Evolutionary conservation across 2,113 vertebrate species (phyloP).

Genomic region (Misgurnus anguillicaudatus): DNA sequence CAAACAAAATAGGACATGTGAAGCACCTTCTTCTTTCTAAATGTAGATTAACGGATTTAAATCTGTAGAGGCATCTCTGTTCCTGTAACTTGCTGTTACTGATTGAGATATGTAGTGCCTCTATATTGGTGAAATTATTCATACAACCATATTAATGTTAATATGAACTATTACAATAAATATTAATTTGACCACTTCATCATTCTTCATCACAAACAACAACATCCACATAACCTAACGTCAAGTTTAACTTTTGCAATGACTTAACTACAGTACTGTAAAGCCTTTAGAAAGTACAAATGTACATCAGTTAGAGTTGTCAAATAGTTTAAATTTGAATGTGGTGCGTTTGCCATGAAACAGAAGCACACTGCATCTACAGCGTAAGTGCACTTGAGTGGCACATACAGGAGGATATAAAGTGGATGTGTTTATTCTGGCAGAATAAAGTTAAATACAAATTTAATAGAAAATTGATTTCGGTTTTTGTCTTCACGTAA

Average conservation of each 20-base stretch:
- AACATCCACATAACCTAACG: background rate
- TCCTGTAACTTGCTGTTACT: background rate
- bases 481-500: background rate
- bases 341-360: background rate
- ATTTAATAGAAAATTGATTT: conserved; percentile 5
- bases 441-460: background rate
- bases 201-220: conserved; percentile 19
- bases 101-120: conserved; percentile 3
- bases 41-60: too few relatives aligned
- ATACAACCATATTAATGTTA: conserved; percentile 5
- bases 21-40: background rate
- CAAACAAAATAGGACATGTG: background rate
- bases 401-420: conserved; percentile 1
- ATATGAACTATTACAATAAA: background rate
- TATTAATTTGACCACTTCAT: background rate
- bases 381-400: conserved; percentile 43
- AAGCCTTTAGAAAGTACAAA: background rate
- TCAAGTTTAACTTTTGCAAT: background rate
- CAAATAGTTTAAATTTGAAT: background rate
- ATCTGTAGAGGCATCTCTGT: background rate
- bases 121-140: background rate
- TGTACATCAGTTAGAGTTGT: background rate
- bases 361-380: background rate
- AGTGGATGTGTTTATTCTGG: background rate
- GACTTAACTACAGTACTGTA: too few relatives aligned